Conservation (phyloP, 2,888 invertebrate species). For the Sisyra terminalis region DNA sequence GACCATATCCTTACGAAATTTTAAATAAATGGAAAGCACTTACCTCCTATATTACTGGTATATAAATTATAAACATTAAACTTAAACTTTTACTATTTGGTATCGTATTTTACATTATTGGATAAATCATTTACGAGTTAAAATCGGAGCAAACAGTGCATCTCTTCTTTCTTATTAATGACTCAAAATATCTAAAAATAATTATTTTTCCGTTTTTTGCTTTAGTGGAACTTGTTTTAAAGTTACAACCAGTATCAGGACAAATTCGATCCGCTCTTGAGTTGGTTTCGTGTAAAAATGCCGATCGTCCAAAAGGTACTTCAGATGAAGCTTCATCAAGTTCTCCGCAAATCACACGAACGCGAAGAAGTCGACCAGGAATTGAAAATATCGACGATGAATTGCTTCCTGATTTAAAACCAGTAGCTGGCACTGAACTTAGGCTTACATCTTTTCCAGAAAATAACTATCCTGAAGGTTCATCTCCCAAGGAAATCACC, state of each 20-base stretch:
- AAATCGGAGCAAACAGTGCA: too few relatives aligned
- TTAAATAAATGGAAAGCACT: constrained; percentile 74
- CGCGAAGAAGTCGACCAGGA: constrained; percentile 29
- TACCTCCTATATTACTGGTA: constrained; percentile 48
- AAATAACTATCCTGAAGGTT: constrained; percentile 57
- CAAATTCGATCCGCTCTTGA: constrained; percentile 68
- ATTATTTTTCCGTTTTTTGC: too few relatives aligned
- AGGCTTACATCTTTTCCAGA: constrained; percentile 62
- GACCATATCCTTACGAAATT: constrained; percentile 81
- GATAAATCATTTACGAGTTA: too few relatives aligned
- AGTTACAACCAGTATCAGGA: constrained; percentile 55
- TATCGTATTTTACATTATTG: too few relatives aligned
- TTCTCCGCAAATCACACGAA: constrained; percentile 15
- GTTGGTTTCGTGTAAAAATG: constrained; percentile 52
- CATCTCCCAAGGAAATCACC: constrained; percentile 71
- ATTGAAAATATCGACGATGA: constrained; percentile 47
- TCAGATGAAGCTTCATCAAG: constrained; percentile 10
- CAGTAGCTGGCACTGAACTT: constrained; percentile 64
- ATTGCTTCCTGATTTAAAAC: constrained; percentile 67
- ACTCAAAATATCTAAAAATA: too few relatives aligned
- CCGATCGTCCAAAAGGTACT: constrained; percentile 29
- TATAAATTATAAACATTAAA: too few relatives aligned
- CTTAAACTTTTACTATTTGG: too few relatives aligned
- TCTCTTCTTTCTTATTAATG: constrained; percentile 7
- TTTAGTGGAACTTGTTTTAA: constrained; percentile 35